Conservation (phyloP, 2,888 invertebrate genomes). For the Noctua comes region DNA sequence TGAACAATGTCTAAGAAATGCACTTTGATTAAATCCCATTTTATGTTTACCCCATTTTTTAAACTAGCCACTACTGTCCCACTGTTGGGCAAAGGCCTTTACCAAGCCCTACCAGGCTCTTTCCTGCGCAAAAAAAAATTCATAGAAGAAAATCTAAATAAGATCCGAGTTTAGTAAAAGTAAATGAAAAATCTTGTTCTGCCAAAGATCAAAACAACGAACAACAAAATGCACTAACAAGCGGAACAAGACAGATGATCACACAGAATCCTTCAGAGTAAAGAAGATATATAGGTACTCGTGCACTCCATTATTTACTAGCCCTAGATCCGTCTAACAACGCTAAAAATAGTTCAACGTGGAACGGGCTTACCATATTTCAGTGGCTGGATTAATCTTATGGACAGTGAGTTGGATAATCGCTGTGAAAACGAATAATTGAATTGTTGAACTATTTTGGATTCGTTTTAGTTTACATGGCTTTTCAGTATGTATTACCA, state of each 20-base stretch:
- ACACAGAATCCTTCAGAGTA: neutral
- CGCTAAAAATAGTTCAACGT: slow-evolving; percentile 39
- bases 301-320: slow-evolving; percentile 31
- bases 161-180: neutral
- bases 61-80: neutral
- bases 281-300: slow-evolving; percentile 16
- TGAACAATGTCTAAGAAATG: no score
- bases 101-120: neutral
- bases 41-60: neutral
- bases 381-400: slow-evolving; percentile 22
- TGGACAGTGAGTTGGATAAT: slow-evolving; percentile 2
- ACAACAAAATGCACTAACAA: slow-evolving; percentile 14
- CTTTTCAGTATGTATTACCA: neutral
- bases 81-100: neutral
- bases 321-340: slow-evolving; percentile 35
- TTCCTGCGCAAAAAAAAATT: neutral
- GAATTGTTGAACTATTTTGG: slow-evolving; percentile 1
- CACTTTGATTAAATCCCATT: neutral
- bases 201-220: neutral
- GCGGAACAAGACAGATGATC: slow-evolving; percentile 6
- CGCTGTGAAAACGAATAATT: neutral
- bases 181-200: neutral
- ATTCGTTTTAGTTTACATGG: neutral
- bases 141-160: neutral
- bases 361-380: slow-evolving; percentile 35